Evolutionary conservation across 1,140 invertebrate genomes (phyloP).

Genomic region (Himalopsyche phryganea): DNA sequence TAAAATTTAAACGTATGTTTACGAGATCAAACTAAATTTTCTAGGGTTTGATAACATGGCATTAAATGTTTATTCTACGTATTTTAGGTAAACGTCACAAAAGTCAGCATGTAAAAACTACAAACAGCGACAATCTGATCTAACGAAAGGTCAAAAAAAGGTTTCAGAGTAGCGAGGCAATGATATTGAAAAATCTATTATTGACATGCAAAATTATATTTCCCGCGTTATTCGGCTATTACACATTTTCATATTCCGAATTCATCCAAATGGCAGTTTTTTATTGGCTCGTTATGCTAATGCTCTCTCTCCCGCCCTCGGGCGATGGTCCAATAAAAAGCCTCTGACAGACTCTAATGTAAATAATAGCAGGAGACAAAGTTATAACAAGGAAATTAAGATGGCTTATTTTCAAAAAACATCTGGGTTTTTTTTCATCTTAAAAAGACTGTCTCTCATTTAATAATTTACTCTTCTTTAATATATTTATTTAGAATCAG

Average conservation of each 20-base stretch:
- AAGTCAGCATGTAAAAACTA: background rate
- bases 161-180: background rate
- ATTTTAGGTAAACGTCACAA: too few relatives aligned
- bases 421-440: too few relatives aligned
- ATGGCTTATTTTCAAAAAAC: conserved; percentile 4
- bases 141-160: background rate
- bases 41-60: too few relatives aligned
- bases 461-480: too few relatives aligned
- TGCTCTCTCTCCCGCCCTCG: background rate
- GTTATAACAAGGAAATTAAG: conserved; percentile 9
- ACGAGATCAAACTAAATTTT: too few relatives aligned
- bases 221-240: conserved; percentile 19
- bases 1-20: too few relatives aligned
- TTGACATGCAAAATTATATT: conserved; percentile 11
- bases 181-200: conserved; percentile 2
- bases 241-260: conserved; percentile 21
- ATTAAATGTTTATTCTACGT: too few relatives aligned
- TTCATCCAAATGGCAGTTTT: conserved; percentile 23
- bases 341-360: conserved; percentile 16
- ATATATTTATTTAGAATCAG: too few relatives aligned
- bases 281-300: conserved; percentile 28
- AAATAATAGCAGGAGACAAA: conserved; percentile 16
- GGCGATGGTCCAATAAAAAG: conserved; percentile 16
- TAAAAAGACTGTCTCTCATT: too few relatives aligned
- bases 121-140: background rate